These are phyloP conservation scores for Palythoa heliodiscus DNA, from an alignment of 92 coral and sea anemone genomes.

Conservation along the genomic window DNA sequence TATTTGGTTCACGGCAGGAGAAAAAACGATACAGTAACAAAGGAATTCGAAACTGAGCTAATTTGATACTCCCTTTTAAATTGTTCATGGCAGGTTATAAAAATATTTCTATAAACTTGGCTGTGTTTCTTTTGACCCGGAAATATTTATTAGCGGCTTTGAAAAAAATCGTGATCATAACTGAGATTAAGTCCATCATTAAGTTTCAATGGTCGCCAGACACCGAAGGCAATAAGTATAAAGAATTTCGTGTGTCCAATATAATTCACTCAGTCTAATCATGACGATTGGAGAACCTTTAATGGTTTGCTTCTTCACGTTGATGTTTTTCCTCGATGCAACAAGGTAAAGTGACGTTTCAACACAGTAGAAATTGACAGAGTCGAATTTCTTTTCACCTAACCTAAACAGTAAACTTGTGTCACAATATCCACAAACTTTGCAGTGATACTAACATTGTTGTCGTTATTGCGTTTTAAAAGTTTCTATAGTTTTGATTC, in stretches of 20 bases:
- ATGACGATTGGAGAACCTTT: background rate
- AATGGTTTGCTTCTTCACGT: background rate
- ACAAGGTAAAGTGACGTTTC: background rate
- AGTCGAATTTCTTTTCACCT: background rate
- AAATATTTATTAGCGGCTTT: background rate
- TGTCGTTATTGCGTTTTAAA: too few species aligned
- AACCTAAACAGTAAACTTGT: background rate
- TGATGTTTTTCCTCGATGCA: background rate
- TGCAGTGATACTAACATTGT: too few species aligned
- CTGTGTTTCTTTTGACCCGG: background rate
- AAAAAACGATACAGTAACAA: too few species aligned
- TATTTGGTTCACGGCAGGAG: too few species aligned
- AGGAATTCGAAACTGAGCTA: too few species aligned
- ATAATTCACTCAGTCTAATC: background rate
- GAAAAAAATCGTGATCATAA: background rate
- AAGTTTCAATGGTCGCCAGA: background rate
- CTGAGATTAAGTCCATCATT: background rate
- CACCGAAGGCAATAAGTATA: background rate
- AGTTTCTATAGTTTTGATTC: too few species aligned
- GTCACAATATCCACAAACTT: background rate
- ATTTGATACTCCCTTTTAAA: background rate
- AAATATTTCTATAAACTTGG: background rate
- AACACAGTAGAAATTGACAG: background rate
- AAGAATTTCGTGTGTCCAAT: too few species aligned
- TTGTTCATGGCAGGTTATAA: background rate